Evolutionary conservation across 2,888 invertebrate species (phyloP).

Genomic region (Ephialtes manifestator): DNA sequence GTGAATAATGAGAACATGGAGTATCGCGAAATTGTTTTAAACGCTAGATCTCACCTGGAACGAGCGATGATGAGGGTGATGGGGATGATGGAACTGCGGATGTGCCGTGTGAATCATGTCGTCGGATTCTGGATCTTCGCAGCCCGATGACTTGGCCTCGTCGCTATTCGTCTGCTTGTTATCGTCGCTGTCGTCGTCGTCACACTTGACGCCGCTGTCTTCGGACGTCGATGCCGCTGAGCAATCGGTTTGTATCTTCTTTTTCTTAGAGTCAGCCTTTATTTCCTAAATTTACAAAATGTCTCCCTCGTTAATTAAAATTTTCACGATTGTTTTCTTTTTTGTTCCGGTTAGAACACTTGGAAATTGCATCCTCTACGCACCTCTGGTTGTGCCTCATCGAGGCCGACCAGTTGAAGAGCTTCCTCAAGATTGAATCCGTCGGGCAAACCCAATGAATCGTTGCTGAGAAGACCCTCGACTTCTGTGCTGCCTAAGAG

Average conservation of each 20-base stretch:
- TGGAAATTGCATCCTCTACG: constrained; percentile 60
- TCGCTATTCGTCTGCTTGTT: constrained; percentile 52
- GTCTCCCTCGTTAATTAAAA: not conserved
- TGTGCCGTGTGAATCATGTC: constrained; percentile 89
- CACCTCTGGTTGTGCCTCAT: constrained; percentile 88
- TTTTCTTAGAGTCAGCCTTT: constrained; percentile 78
- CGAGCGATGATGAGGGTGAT: constrained; percentile 88
- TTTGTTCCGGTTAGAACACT: not conserved
- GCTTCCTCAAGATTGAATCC: constrained; percentile 92
- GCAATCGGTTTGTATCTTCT: constrained; percentile 65
- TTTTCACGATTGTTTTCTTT: not conserved
- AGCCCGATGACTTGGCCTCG: constrained; percentile 76
- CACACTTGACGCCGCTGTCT: constrained; percentile 81
- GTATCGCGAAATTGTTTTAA: not conserved
- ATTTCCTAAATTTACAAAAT: constrained; percentile 62
- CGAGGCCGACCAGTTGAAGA: constrained; percentile 91
- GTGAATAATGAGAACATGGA: not conserved
- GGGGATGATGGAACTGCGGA: constrained; percentile 88
- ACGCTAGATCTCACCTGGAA: constrained; percentile 89
- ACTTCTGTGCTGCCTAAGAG: constrained; percentile 79
- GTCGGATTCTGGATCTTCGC: constrained; percentile 87
- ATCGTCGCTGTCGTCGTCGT: constrained; percentile 78
- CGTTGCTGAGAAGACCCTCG: constrained; percentile 83
- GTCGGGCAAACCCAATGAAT: constrained; percentile 87
- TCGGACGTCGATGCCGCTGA: constrained; percentile 73